phyloP scores from a whole-genome alignment of 2,797 vertebrate species.

The Coranthus polyacanthus region DNA sequence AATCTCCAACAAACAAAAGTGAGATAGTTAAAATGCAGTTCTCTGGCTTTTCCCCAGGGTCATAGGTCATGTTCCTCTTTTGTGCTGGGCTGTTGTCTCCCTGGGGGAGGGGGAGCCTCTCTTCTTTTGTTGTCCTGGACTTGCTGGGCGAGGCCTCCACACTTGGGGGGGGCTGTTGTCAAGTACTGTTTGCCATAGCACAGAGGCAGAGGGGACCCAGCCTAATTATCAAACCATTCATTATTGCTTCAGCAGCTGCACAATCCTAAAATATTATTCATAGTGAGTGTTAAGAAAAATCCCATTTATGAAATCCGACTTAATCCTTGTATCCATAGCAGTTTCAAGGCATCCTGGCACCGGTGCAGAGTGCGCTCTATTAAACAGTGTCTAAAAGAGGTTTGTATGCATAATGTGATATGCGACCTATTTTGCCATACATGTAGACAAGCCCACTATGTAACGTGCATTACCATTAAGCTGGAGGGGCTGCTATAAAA shows the following conservation, averaged over 20 bases:
- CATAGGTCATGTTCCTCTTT: conserved; percentile 74
- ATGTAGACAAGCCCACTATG: conserved; percentile 59
- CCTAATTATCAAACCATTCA: conserved; percentile 72
- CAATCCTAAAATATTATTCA: conserved; percentile 77
- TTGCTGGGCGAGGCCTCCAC: conserved; percentile 73
- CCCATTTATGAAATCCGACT: conserved; percentile 68
- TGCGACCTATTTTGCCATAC: conserved; percentile 73
- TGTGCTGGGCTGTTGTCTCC: conserved; percentile 69
- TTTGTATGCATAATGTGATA: conserved; percentile 71
- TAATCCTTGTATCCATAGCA: conserved; percentile 79
- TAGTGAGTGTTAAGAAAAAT: conserved; percentile 66
- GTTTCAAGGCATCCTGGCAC: conserved; percentile 72
- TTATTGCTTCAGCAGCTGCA: conserved; percentile 72
- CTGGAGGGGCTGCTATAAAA: conserved; percentile 72
- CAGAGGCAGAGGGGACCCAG: conserved; percentile 26
- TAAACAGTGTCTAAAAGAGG: conserved; percentile 67
- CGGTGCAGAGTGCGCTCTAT: conserved; percentile 45
- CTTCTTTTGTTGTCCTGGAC: conserved; percentile 79
- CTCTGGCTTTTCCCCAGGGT: conserved; percentile 58
- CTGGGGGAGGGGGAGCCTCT: conserved; percentile 71
- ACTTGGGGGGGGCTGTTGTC: conserved; percentile 52
- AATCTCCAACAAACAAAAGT: conserved; percentile 28
- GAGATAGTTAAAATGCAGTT: conserved; percentile 61
- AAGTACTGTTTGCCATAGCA: conserved; percentile 60
- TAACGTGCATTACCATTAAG: conserved; percentile 64